Base-by-base conservation (phyloP, 2,797 vertebrate genomes). In the Sylvilagus floridanus region DNA sequence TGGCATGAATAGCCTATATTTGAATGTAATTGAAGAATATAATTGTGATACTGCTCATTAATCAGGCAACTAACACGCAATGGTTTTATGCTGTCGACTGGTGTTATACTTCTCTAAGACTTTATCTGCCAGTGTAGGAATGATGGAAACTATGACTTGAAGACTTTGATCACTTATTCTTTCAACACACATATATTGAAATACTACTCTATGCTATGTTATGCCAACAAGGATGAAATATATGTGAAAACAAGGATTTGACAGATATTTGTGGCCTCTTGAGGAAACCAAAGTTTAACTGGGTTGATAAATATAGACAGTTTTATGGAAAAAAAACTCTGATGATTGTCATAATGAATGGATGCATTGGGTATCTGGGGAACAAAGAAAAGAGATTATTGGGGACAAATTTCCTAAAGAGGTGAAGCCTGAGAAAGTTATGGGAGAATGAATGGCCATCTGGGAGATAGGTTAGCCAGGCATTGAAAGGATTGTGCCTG, bases 281-380 rank as follows among this genome's bases (percentile, higher is more conserved):
- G n/a, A 84, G 28, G 47, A 88, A 79, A 81, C 57, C 77, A 81
- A 35, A 2, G 26, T 90, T 91, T 84, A 83, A 81, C 11, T 81
- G 78, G 57, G 9, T 28, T 84, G 54, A 75, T 89, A 72, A 75
- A 84, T 91, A 90, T 54, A 66, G 69, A 12, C 12, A 86, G 35
- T 9, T 22, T 93, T 91, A 65, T 78, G 57, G 50, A 50, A 79
- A 30, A n/a, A 47, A 47, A 47, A 47, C 42, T 26, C 22, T 62
- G 66, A 22, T 17, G 62, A 75, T 21, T 79, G 8, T 35, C 28
- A 21, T 14, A 60, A 50, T 42, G 47, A 79, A 93, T 86, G 32
- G 37, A 68, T 86, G 12, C 5, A 71, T 17, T 35, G 7, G 57
- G 13, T 16, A 83, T 52, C 62, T 69, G 26, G 37, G 26, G 30